Conservation (phyloP, 2,797 vertebrate species). For the Podarcis lilfordi region DNA sequence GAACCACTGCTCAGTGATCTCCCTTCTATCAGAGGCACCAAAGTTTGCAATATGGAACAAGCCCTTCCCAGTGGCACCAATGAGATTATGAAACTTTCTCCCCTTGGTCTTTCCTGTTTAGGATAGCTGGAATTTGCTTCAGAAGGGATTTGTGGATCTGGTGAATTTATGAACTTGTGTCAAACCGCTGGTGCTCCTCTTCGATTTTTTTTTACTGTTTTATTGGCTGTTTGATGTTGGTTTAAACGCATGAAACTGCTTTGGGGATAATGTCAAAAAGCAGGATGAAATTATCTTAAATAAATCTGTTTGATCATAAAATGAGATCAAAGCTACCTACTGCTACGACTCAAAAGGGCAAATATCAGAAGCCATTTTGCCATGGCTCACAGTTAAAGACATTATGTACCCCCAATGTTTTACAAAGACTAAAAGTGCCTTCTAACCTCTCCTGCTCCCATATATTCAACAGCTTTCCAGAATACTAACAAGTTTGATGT, state of each 20-base stretch:
- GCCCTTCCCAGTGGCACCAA: not conserved
- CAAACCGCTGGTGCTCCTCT: not conserved
- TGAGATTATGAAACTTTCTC: not conserved
- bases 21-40: not conserved
- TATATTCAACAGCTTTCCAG: not conserved
- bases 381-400: not conserved
- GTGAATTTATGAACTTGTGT: not conserved
- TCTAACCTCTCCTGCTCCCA: not conserved
- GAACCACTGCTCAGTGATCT: not conserved
- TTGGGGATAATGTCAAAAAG: not conserved
- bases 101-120: not conserved
- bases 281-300: not conserved
- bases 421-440: not conserved
- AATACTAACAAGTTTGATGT: not conserved
- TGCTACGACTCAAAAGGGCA: not conserved
- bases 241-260: not conserved
- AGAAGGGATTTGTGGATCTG: not conserved
- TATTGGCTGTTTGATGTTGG: not conserved
- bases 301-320: not conserved
- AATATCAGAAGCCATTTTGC: not conserved
- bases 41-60: not conserved
- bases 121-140: not conserved
- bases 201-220: not conserved
- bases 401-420: not conserved
- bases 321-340: not conserved